Evolutionary conservation across 2,797 vertebrate species (phyloP), one percentile per base, ranked within the genome.

Genomic region (Muscicapa comitata): DNA sequence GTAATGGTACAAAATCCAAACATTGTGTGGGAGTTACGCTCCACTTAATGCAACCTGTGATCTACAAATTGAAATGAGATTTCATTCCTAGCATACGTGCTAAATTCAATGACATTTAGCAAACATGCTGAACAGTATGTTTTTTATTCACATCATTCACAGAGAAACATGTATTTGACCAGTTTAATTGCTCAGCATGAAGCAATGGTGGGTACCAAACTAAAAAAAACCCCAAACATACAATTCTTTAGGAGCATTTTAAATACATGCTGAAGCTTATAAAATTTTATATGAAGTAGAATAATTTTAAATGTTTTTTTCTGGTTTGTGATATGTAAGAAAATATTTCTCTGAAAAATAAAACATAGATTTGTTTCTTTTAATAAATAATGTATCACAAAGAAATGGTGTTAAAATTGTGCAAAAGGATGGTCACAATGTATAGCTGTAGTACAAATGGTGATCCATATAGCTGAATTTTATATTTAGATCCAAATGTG

Each of bases 91-190:
- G 55, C 37, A n/a, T 50, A 58, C 10, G 7, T 88, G 73, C 43
- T 93, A 86, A 94, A 94, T 96, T 92, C 43, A 93, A 25, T 94
- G 93, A 89, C 74, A 70, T 95, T 71, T 86, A 86, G 80, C 53
- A 61, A 77, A 48, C 55, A 61, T 76, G 55, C 55, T 61, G 59
- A 92, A 88, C 31, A 77, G 14, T 48, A 37, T 91, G 80, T 59
- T 91, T 97, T 93, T 89, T 20, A 70, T 91, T 93, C 61, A 20
- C 61, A 20, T 94, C 48, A 62, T 78, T 83, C 76, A 58, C 38
- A 90, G 85, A 96, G 61, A 73, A 71, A 58, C 61, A 47, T 67
- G 29, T 70, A 61, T 93, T 94, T 85, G 86, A 88, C 10, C 33
- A 61, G 18, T 89, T 91, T 85, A 93, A 82, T 82, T 75, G 31